Evolutionary conservation across 1,140 invertebrate genomes (phyloP), one percentile per base, ranked within the genome.

Genomic region (Fragariocoptes setiger): DNA sequence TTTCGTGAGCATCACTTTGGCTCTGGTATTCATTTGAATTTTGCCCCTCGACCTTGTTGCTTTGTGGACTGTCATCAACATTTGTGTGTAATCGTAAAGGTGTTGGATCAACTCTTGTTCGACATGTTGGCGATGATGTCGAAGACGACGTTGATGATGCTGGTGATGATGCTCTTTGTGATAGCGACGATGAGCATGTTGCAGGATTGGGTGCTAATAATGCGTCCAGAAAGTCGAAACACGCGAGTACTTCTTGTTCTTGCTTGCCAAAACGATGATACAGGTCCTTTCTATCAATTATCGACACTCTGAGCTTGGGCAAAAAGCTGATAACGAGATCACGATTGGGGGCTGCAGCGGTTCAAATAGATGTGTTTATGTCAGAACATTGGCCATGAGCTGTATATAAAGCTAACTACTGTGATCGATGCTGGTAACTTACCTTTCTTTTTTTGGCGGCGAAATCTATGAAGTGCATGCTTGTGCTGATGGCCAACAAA

Each of bases 81-180:
- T n/a, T n/a, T n/a, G n/a, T n/a, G n/a, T n/a, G n/a, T n/a, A n/a
- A n/a, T n/a, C n/a, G n/a, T n/a, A n/a, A n/a, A n/a, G n/a, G n/a
- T n/a, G n/a, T n/a, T n/a, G n/a, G n/a, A n/a, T n/a, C n/a, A n/a
- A n/a, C n/a, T n/a, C n/a, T n/a, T 74, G 52, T 83, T 90, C 37
- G 85, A 57, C 13, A 76, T 59, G 53, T 90, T 90, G n/a, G 78
- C 73, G 37, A 83, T 59, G 35, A 73, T 74, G n/a, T 82, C 82
- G 47, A 85, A 76, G 18, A 76, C 54, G 54, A 80, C 88, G 3
- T 88, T 71, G 1, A 66, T 49, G 2, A 75, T 54, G 17, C 70
- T 66, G 19, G 71, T n/a, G n/a, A n/a, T n/a, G n/a, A n/a, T n/a
- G n/a, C n/a, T n/a, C n/a, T n/a, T n/a, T n/a, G n/a, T n/a, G n/a